Evolutionary conservation across 2,888 invertebrate species (phyloP).

Genomic region (Netelia melanura): DNA sequence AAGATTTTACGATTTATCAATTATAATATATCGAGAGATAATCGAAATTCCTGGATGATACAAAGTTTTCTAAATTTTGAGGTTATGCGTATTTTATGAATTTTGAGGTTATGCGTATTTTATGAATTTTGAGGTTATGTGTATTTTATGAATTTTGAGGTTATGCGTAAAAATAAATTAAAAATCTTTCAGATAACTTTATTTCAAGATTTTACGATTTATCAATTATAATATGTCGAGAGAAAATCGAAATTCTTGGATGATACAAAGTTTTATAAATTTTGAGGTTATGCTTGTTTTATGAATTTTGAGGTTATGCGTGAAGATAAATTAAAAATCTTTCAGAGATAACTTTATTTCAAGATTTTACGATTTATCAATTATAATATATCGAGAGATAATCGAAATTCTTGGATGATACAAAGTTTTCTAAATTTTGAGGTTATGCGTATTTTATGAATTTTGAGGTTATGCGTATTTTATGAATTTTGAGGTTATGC

Average conservation of each 20-base stretch:
- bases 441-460: background rate
- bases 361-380: no score
- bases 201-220: no score
- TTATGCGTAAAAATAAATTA: background rate
- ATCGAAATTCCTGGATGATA: background rate
- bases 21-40: background rate
- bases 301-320: background rate
- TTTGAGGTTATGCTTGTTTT: background rate
- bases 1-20: no score
- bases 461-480: background rate
- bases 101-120: background rate
- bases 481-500: no score
- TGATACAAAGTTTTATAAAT: background rate
- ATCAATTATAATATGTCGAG: no score
- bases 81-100: no score
- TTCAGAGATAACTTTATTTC: background rate
- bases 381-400: background rate
- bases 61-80: background rate
- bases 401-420: background rate
- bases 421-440: background rate
- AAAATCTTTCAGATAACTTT: no score
- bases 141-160: no score
- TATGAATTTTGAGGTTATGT: no score
- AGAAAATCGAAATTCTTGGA: background rate
- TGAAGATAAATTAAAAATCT: background rate